Percentiles rank a stretch among this genome's conserved stretches.
These are phyloP conservation scores for Dinocampus coccinellae DNA, from an alignment of 2,888 invertebrate species.

Conservation along the genomic window DNA sequence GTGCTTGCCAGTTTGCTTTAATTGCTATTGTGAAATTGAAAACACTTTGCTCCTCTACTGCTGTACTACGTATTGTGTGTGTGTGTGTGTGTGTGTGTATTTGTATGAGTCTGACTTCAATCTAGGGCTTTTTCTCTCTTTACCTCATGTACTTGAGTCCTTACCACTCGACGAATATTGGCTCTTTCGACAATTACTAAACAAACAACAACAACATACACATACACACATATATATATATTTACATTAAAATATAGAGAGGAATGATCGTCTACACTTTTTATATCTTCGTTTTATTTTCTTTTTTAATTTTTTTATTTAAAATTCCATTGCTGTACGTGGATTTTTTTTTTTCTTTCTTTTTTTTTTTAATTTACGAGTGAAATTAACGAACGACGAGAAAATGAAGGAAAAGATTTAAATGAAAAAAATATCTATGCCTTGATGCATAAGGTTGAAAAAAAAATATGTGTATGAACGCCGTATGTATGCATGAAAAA, in stretches of 20 bases:
- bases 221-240: neutral
- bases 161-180: conserved; percentile 10
- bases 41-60: conserved; percentile 44
- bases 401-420: neutral
- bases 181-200: neutral
- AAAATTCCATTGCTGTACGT: too few species aligned
- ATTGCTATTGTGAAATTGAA: conserved; percentile 48
- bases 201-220: neutral
- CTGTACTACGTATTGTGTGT: conserved; percentile 24
- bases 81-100: neutral
- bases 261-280: too few species aligned
- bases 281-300: too few species aligned
- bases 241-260: too few species aligned
- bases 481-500: neutral
- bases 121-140: neutral
- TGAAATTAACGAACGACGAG: neutral
- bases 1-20: conserved; percentile 39
- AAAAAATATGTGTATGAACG: neutral
- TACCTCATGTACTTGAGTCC: neutral
- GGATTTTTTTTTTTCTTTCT: too few species aligned
- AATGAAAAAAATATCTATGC: neutral
- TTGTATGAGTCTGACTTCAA: neutral
- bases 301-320: too few species aligned
- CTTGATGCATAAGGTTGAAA: neutral
- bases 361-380: neutral